These are phyloP conservation scores for Drosophila albomicans DNA, from an alignment of 1,140 invertebrate genomes.

Conservation along the genomic window DNA sequence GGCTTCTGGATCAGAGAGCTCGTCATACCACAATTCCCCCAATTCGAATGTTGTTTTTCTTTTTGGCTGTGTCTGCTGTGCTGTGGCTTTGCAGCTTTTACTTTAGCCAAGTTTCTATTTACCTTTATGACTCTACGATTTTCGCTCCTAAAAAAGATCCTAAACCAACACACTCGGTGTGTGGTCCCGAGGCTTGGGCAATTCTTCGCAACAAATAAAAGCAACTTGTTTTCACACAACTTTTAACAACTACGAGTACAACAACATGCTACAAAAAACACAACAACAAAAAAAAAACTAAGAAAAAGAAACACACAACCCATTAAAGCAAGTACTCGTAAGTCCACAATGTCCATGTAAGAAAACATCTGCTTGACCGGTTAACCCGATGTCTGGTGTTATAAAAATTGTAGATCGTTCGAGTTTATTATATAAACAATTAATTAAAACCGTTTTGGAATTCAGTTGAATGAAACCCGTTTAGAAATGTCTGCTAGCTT, in stretches of 20 bases:
- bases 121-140: conserved; percentile 38
- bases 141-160: conserved; percentile 25
- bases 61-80: too few relatives aligned
- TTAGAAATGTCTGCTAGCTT: not conserved
- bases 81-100: conserved; percentile 14
- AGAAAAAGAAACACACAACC: not conserved
- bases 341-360: conserved; percentile 14
- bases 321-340: conserved; percentile 15
- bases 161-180: conserved; percentile 30
- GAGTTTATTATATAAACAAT: conserved; percentile 1
- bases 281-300: not conserved
- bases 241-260: conserved; percentile 14
- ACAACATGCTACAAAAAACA: conserved; percentile 26
- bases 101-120: conserved; percentile 34
- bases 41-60: conserved; percentile 21
- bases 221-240: conserved; percentile 39
- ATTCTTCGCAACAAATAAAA: conserved; percentile 38
- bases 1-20: conserved; percentile 58
- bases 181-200: conserved; percentile 35
- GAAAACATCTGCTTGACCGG: conserved; percentile 12
- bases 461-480: not conserved
- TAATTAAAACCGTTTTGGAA: not conserved
- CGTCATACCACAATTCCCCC: conserved; percentile 27
- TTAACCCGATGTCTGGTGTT: not conserved
- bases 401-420: not conserved